A percentile compares a stretch with the other conserved stretches of the same genome.
These are phyloP conservation scores for Gymnarchus niloticus DNA, from an alignment of 2,113 vertebrate genomes.

Conservation along the genomic window DNA sequence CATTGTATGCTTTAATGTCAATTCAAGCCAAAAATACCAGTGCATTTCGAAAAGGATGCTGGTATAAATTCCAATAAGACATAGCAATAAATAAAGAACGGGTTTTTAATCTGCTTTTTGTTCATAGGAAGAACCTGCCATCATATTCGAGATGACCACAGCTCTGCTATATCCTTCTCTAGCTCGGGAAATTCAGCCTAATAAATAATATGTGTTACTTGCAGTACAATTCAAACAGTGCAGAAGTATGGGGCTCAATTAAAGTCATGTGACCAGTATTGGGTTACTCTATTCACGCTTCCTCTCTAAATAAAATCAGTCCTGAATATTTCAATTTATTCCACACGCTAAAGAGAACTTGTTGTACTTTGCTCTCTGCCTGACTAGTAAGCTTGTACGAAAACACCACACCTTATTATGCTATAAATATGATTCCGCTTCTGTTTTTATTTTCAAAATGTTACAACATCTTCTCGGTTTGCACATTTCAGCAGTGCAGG, in stretches of 20 bases:
- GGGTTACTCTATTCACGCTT: neutral
- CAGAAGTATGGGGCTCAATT: conserved; percentile 1
- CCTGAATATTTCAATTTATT: conserved; percentile 5
- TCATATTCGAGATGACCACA: neutral
- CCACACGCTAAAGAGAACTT: neutral
- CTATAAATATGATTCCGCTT: neutral
- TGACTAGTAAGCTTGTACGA: neutral
- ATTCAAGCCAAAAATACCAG: conserved; percentile 13
- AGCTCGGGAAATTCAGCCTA: conserved; percentile 11
- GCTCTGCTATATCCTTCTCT: neutral
- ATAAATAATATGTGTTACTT: neutral
- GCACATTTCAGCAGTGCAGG: neutral
- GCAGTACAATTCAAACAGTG: neutral
- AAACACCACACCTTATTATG: neutral
- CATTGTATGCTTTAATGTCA: conserved; percentile 50
- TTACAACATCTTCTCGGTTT: neutral
- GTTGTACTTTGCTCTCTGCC: neutral
- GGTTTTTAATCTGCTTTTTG: neutral
- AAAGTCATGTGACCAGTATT: neutral
- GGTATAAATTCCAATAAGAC: neutral
- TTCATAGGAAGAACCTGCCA: no score
- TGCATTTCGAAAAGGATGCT: neutral
- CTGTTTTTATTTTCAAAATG: neutral
- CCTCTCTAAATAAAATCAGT: neutral
- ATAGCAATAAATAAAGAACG: neutral